Conservation (phyloP, 2,797 vertebrate species). For the Cossypha caffra region DNA sequence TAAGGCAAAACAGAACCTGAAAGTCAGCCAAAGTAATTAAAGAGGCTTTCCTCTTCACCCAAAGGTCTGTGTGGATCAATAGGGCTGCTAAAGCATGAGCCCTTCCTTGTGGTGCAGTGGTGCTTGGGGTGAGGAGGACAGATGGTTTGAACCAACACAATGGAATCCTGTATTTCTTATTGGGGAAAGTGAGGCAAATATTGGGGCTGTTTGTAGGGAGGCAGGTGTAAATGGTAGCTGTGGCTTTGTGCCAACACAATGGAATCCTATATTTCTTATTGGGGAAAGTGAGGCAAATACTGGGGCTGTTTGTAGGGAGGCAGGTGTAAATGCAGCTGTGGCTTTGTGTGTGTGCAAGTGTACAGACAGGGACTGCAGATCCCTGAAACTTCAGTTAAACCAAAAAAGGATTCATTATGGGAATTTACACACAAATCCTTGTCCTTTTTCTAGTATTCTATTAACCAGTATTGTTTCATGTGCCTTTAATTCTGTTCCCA, state of each 20-base stretch:
- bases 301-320: neutral
- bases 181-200: neutral
- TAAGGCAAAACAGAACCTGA: constrained; percentile 35
- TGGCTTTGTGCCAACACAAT: neutral
- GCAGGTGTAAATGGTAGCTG: neutral
- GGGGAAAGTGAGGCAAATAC: neutral
- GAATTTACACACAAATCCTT: neutral
- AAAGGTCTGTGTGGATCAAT: constrained; percentile 60
- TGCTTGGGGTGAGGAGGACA: constrained; percentile 67
- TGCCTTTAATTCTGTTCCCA: neutral
- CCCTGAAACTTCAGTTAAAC: neutral
- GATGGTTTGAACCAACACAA: constrained; percentile 46
- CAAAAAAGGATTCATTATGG: neutral
- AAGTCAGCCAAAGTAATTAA: constrained; percentile 74
- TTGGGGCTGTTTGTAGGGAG: neutral
- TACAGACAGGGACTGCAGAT: accelerated
- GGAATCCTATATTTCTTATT: neutral
- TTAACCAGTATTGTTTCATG: accelerated
- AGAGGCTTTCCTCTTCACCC: constrained; percentile 60
- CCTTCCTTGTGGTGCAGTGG: constrained; percentile 52
- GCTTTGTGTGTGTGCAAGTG: neutral
- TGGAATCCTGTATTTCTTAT: constrained; percentile 15
- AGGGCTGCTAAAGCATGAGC: neutral
- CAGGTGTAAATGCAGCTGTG: neutral
- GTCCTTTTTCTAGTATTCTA: neutral